Conservation (phyloP, 2,797 vertebrate species). For the Semotilus atromaculatus region DNA sequence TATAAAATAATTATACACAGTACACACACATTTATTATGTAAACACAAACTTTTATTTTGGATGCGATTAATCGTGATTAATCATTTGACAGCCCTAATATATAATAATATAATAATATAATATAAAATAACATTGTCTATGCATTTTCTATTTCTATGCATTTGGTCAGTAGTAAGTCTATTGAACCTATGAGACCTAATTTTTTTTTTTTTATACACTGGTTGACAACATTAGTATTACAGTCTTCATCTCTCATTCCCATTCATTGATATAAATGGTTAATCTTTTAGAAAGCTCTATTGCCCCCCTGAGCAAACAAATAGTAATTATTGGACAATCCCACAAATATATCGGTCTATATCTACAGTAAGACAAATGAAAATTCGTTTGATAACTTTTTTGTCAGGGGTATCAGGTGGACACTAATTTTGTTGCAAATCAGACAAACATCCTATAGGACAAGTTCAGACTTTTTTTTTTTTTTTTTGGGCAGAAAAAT, state of each 20-base stretch:
- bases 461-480: neutral
- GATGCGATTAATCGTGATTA: too few species aligned
- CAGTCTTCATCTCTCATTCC: neutral
- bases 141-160: neutral
- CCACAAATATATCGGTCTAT: neutral
- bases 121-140: too few species aligned
- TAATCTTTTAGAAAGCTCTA: neutral
- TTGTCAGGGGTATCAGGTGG: neutral
- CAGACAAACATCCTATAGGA: neutral
- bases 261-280: neutral
- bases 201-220: neutral
- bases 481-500: neutral
- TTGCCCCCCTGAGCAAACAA: neutral
- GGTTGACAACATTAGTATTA: neutral
- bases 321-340: neutral
- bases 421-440: neutral
- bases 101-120: too few species aligned
- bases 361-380: too few species aligned
- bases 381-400: neutral
- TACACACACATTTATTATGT: too few species aligned
- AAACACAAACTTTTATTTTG: too few species aligned
- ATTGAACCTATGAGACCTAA: neutral
- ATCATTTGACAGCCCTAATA: too few species aligned
- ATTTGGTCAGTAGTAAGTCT: neutral
- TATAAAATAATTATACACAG: too few species aligned